Evolutionary conservation across 2,797 vertebrate genomes (phyloP), one percentile per base, ranked within the genome.

Genomic region (Notoglanidium macrostoma): DNA sequence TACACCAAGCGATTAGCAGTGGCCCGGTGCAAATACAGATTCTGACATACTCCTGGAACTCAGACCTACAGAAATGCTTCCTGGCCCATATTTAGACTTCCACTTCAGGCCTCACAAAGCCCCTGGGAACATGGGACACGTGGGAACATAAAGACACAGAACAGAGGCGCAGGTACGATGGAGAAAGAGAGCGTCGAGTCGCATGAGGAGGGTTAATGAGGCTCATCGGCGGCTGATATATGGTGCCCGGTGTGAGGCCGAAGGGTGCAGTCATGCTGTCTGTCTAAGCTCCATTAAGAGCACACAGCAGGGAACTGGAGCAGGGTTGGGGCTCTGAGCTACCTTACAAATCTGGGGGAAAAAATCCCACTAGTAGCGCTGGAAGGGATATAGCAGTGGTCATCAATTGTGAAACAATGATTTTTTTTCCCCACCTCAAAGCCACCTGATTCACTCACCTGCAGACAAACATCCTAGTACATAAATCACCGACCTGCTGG

Each of bases 201-300:
- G 86, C 86, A 87, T 80, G 92, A 89, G 84, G 72, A 84, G 87
- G 88, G 88, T 91, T 88, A 92, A 92, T 91, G 91, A 92, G 89
- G 85, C 91, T 90, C 85, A 29, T 90, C 90, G 82, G 51, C 10
- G 51, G n/a, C 83, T 91, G 89, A 91, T 91, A 86, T 90, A 91
- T 88, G 81, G 86, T 35, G 29, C 87, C 68, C 76, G 23, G 70
- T 76, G 85, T 78, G 35, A 78, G 85, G 35, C 17, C 32, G 63
- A 72, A 65, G 70, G 83, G 74, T 81, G 79, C 83, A 81, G 82
- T 86, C 70, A 68, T 35, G 83, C 87, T 55, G 73, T 76, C 80
- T 51, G 54, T 92, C 70, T 89, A 90, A 89, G 92, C 89, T 70
- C 91, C 89, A 93, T 94, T 93, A 92, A 86, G 86, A 89, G 84